A percentile compares a stretch with the other conserved stretches of the same genome.
Evolutionary conservation across 2,888 invertebrate genomes (phyloP).

Genomic region (Plemyria rubiginata): DNA sequence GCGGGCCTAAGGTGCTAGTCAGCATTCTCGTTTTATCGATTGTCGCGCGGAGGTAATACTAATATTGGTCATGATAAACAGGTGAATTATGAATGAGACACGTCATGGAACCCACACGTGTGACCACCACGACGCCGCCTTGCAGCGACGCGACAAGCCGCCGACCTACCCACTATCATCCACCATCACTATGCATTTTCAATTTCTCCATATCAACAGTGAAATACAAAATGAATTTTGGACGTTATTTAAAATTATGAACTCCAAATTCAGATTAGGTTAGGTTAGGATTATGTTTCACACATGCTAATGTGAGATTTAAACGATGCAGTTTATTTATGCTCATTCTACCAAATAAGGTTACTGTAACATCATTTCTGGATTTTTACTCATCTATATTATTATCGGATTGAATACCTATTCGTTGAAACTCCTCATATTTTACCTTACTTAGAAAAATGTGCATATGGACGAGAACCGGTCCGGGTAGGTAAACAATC

Average conservation of each 20-base stretch:
- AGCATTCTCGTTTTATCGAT: conserved; percentile 63
- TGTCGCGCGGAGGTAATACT: conserved; percentile 59
- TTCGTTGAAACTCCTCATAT: conserved; percentile 58
- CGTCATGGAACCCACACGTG: conserved; percentile 53
- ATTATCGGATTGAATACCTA: conserved; percentile 48
- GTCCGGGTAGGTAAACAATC: conserved; percentile 60
- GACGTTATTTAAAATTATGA: conserved; percentile 14
- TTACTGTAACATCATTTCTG: conserved; percentile 51
- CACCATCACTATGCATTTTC: conserved; percentile 15
- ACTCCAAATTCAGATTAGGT: conserved; percentile 20
- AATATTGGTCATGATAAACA: conserved; percentile 57
- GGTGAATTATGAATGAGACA: conserved; percentile 74
- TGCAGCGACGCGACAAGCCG: not conserved
- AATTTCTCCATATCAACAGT: conserved; percentile 10
- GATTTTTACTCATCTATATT: conserved; percentile 56
- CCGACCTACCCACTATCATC: conserved; percentile 18
- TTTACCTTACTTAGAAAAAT: conserved; percentile 66
- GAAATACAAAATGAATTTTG: conserved; percentile 3
- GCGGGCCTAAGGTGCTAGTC: conserved; percentile 71
- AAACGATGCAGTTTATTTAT: conserved; percentile 39
- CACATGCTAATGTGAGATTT: conserved; percentile 35
- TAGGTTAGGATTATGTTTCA: conserved; percentile 29
- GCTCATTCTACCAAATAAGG: conserved; percentile 58
- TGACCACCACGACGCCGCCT: conserved; percentile 32
- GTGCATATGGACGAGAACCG: conserved; percentile 66